Evolutionary conservation across 2,113 vertebrate species (phyloP).

Genomic region (Gobio gobio): DNA sequence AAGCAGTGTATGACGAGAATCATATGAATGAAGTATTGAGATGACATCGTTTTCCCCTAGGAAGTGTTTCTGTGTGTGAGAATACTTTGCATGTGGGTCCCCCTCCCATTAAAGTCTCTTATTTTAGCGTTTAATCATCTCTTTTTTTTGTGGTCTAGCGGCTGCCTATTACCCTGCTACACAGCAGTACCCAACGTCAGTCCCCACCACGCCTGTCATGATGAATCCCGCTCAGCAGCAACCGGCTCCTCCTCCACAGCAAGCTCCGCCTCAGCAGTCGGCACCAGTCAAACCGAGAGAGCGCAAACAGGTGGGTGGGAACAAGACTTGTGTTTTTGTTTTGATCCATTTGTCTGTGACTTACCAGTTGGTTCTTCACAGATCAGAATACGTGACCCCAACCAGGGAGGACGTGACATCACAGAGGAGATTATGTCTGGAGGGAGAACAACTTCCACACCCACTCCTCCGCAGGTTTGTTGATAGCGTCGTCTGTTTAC

Average conservation of each 20-base stretch:
- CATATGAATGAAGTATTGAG: background rate
- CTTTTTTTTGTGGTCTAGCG: constrained; percentile 69
- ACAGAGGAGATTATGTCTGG: constrained; percentile 98
- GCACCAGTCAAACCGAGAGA: constrained; percentile 86
- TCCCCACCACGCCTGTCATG: constrained; percentile 85
- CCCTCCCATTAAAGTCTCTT: background rate
- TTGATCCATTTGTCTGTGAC: background rate
- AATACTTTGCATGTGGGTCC: constrained; percentile 6
- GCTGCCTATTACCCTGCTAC: constrained; percentile 93
- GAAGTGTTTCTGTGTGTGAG: constrained; percentile 20
- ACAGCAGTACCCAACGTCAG: constrained; percentile 85
- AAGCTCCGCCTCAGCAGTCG: constrained; percentile 69
- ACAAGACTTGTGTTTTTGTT: background rate
- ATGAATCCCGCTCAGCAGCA: constrained; percentile 83
- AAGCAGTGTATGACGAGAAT: background rate
- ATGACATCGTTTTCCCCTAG: background rate
- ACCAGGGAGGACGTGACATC: constrained; percentile 95
- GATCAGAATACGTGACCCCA: constrained; percentile 98
- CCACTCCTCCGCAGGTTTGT: constrained; percentile 91
- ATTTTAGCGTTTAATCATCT: constrained; percentile 39
- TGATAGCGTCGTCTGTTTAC: background rate
- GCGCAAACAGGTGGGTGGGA: constrained; percentile 84
- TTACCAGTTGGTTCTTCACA: constrained; percentile 55
- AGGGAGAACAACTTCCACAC: constrained; percentile 89
- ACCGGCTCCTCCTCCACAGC: constrained; percentile 74